These are phyloP conservation scores for Pollenia labialis DNA, from an alignment of 2,888 invertebrate species.

Conservation along the genomic window DNA sequence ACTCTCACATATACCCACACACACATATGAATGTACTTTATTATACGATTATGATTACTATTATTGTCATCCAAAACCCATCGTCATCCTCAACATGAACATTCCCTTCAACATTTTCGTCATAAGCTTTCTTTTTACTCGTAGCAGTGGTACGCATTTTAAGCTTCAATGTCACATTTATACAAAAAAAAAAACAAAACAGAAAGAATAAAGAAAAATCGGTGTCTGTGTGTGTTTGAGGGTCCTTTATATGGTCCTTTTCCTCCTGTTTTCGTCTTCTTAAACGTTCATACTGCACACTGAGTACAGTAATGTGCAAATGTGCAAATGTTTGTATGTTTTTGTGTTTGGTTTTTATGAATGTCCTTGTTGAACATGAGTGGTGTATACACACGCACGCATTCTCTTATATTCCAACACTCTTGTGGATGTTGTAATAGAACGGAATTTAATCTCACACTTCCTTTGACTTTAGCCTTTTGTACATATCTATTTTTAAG, in stretches of 20 bases:
- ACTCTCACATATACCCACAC: not conserved
- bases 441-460: constrained; percentile 68
- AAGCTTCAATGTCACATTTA: constrained; percentile 69
- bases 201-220: not conserved
- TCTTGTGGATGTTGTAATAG: constrained; percentile 57
- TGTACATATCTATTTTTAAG: constrained; percentile 33
- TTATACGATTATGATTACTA: constrained; percentile 53
- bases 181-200: not conserved
- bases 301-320: constrained; percentile 14
- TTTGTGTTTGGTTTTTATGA: constrained; percentile 47
- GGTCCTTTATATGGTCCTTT: constrained; percentile 14
- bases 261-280: constrained; percentile 9
- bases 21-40: constrained; percentile 4
- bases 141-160: constrained; percentile 64
- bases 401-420: constrained; percentile 4
- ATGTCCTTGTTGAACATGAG: constrained; percentile 61
- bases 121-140: constrained; percentile 39
- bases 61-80: constrained; percentile 58
- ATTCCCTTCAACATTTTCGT: constrained; percentile 21
- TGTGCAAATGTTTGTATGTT: constrained; percentile 18
- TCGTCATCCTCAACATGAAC: constrained; percentile 23
- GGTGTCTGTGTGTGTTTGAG: constrained; percentile 11
- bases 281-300: constrained; percentile 21
- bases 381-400: not conserved
- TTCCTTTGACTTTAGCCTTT: constrained; percentile 59